phyloP scores from a whole-genome alignment of 2,113 vertebrate species.

The Sphyrna mokarran region DNA sequence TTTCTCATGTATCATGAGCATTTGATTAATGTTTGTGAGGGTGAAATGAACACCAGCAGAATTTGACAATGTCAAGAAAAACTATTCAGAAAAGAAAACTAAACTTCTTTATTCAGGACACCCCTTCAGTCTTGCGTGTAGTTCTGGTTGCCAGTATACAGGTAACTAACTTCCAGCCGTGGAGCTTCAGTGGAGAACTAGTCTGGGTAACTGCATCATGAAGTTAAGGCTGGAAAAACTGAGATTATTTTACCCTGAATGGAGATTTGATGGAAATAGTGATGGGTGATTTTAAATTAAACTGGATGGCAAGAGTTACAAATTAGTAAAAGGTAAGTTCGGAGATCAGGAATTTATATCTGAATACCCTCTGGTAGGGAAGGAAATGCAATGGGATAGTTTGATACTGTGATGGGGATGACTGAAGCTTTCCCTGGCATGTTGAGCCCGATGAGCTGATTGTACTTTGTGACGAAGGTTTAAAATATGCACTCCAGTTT shows the following conservation, averaged over 20 bases:
- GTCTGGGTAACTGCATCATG: background rate
- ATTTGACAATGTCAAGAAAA: background rate
- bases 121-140: background rate
- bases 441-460: background rate
- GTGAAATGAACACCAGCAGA: background rate
- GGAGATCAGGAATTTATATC: background rate
- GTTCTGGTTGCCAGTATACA: background rate
- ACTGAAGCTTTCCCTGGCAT: background rate
- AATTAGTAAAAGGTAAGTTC: background rate
- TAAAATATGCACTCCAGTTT: background rate
- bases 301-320: background rate
- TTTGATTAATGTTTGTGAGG: background rate
- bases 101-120: background rate
- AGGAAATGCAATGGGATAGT: too few relatives aligned
- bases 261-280: background rate
- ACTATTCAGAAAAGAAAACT: background rate
- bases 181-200: background rate
- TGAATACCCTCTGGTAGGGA: background rate
- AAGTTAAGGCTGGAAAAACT: background rate
- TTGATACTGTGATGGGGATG: background rate
- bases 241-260: background rate
- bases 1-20: background rate
- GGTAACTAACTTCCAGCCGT: background rate
- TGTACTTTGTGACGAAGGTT: background rate
- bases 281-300: background rate